Conservation (phyloP, 2,797 vertebrate genomes). For the Cottoperca gobio region DNA sequence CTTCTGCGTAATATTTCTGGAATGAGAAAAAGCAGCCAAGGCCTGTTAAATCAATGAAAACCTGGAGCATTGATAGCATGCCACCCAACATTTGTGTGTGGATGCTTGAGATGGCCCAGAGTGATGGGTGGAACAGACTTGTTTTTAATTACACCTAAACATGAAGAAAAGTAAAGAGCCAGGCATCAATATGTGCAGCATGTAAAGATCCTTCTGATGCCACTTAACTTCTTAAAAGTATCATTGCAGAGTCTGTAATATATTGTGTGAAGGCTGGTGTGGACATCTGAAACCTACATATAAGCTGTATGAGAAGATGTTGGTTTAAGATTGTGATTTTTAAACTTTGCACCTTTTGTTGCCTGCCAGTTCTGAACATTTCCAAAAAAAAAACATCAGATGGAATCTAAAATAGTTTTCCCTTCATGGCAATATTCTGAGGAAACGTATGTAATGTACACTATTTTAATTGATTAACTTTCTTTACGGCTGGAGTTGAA, state of each 20-base stretch:
- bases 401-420: not conserved
- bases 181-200: not conserved
- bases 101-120: slow-evolving; percentile 40
- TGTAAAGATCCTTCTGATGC: not conserved
- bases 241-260: not conserved
- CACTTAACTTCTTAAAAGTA: not conserved
- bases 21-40: slow-evolving; percentile 23
- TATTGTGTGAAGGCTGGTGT: not conserved
- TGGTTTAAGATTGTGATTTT: not conserved
- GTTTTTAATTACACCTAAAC: slow-evolving; percentile 48
- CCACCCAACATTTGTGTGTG: slow-evolving; percentile 39
- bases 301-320: not conserved
- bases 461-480: slow-evolving; percentile 23
- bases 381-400: not conserved
- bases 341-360: slow-evolving; percentile 23
- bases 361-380: slow-evolving; percentile 13
- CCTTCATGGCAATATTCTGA: not conserved
- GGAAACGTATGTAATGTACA: no score
- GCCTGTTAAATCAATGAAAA: slow-evolving; percentile 40
- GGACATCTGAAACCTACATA: not conserved
- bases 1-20: slow-evolving; percentile 13
- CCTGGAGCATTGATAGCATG: slow-evolving; percentile 27
- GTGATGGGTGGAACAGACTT: slow-evolving; percentile 20
- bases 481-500: slow-evolving; percentile 32
- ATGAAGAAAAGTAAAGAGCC: slow-evolving; percentile 15